phyloP scores from a whole-genome alignment of 2,888 invertebrate genomes.

The Tribolium freemani region DNA sequence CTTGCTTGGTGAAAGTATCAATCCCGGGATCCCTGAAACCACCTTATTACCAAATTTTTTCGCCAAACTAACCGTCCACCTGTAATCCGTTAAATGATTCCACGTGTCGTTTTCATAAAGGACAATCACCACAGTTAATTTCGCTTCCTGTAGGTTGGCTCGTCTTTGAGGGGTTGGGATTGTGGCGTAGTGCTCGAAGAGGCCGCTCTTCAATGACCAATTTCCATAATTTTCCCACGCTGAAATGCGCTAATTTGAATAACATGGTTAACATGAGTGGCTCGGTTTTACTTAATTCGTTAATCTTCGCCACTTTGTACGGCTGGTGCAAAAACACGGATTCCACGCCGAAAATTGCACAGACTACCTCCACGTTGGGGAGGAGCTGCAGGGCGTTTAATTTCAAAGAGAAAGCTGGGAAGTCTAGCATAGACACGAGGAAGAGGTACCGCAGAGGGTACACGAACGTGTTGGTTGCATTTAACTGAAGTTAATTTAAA shows the following conservation, averaged over 20 bases:
- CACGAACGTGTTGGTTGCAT: background rate
- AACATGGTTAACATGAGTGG: constrained; percentile 19
- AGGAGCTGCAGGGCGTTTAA: background rate
- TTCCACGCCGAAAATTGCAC: background rate
- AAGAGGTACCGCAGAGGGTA: constrained; percentile 3
- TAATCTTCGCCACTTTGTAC: constrained; percentile 33
- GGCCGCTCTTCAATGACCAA: constrained; percentile 22
- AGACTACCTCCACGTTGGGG: constrained; percentile 14
- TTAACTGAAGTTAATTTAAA: background rate
- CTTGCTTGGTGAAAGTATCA: constrained; percentile 51
- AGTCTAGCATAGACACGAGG: background rate
- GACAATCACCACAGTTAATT: constrained; percentile 12
- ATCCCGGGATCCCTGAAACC: constrained; percentile 34
- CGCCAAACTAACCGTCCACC: background rate
- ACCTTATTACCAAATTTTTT: background rate
- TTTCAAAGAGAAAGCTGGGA: background rate
- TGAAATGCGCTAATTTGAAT: constrained; percentile 21
- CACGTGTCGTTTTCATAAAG: constrained; percentile 27
- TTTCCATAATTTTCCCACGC: constrained; percentile 34
- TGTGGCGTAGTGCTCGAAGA: constrained; percentile 1
- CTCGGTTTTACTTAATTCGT: constrained; percentile 23
- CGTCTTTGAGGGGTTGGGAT: constrained; percentile 9
- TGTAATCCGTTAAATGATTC: constrained; percentile 33
- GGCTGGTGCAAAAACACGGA: constrained; percentile 17
- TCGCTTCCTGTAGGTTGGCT: constrained; percentile 7